Evolutionary conservation across 2,888 invertebrate genomes (phyloP), one percentile per base, ranked within the genome.

Genomic region (Cerastis leucographa): DNA sequence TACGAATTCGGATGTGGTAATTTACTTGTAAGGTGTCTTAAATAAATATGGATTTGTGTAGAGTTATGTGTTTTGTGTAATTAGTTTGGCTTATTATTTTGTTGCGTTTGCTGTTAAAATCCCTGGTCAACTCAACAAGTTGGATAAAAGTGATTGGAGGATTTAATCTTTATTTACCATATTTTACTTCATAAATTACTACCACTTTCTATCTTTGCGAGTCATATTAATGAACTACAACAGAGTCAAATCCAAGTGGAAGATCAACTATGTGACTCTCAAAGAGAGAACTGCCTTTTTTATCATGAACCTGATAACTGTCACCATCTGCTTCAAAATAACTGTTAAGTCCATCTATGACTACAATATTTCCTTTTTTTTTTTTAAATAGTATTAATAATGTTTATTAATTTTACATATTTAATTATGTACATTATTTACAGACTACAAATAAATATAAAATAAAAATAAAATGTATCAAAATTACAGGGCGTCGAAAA

Each of bases 11-110:
- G 51, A 73, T 72, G n/a, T 66, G 56, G 67, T 80, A 76, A 80
- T 67, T 83, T 73, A 74, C 68, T 40, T 25, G 29, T 81, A 61
- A 82, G 51, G 25, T 66, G 62, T 66, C 74, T 73, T 51, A 67
- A 85, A 82, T 78, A 81, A 77, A 74, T 74, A 70, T 74, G 71
- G 69, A 72, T 74, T 64, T 74, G 66, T 42, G 56, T 29, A 40
- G 49, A 84, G 42, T 82, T 74, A 64, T 51, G 70, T 76, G 44
- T 56, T 71, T 65, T 71, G n/a, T 46, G 44, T 68, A 64, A 73
- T 76, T 80, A 70, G 62, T 80, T 46, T 35, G 14, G 35, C 8
- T 71, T 62, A 44, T 44, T 42, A 49, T 44, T 72, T 65, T 67
- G 25, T 54, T 64, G 35, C 17, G 9, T 35, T 59, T 46, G 42